Conservation (phyloP, 1,140 invertebrate genomes). For the Rhynchophorus ferrugineus region DNA sequence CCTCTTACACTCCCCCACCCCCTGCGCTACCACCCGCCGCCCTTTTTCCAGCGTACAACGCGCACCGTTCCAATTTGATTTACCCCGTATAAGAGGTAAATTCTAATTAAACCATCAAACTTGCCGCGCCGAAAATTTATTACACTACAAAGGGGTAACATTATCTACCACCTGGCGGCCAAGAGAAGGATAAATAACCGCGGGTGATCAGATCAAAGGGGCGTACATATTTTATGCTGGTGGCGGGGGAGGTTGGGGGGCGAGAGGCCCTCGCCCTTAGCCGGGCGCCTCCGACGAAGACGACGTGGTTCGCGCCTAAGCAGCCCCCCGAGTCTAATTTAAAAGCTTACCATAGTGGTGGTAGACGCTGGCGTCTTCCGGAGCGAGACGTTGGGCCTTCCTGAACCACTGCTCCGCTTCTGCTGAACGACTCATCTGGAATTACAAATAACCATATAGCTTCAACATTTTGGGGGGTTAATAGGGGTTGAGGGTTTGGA, state of each 20-base stretch:
- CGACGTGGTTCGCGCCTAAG: too few species aligned
- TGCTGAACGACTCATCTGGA: constrained; percentile 66
- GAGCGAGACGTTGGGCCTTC: constrained; percentile 73
- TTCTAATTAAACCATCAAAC: constrained; percentile 7
- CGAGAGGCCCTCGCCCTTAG: too few species aligned
- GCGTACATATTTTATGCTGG: neutral
- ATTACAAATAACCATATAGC: too few species aligned
- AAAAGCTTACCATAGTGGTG: constrained; percentile 73
- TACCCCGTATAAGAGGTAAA: constrained; percentile 6
- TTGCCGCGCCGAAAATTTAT: constrained; percentile 4
- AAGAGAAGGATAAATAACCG: constrained; percentile 3
- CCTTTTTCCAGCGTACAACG: too few species aligned
- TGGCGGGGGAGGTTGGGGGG: neutral
- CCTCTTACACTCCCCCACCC: neutral
- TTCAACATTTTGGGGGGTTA: too few species aligned
- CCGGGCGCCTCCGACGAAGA: too few species aligned
- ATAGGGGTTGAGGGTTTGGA: too few species aligned
- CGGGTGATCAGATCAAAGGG: constrained; percentile 2
- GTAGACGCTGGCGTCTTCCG: constrained; percentile 72
- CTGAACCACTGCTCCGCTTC: constrained; percentile 89
- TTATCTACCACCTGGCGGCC: constrained; percentile 9
- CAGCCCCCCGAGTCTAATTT: neutral
- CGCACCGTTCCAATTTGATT: neutral
- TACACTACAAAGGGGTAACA: constrained; percentile 7
- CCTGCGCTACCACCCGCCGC: neutral